These are phyloP conservation scores for Upupa epops DNA, from an alignment of 2,113 vertebrate species.

Conservation along the genomic window DNA sequence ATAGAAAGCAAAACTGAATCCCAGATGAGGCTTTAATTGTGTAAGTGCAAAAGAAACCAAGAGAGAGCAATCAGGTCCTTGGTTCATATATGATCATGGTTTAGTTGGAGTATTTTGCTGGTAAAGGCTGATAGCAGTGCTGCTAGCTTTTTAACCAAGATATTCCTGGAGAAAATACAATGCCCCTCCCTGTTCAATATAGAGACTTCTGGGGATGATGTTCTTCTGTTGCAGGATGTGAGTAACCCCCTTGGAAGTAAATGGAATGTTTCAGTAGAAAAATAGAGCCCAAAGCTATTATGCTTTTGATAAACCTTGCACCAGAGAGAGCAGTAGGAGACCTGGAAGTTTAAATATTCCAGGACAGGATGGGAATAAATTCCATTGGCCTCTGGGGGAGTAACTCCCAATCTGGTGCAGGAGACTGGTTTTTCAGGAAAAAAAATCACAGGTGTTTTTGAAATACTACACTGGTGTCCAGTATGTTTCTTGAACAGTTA, in stretches of 20 bases:
- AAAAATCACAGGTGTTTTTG: neutral
- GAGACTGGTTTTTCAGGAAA: neutral
- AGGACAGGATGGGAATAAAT: neutral
- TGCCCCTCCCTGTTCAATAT: neutral
- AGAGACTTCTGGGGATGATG: neutral
- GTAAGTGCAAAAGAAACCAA: neutral
- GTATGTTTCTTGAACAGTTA: neutral
- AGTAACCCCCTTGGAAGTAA: neutral
- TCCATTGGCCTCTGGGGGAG: neutral
- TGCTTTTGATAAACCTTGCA: neutral
- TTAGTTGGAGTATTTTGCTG: neutral
- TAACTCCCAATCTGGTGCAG: neutral
- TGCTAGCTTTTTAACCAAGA: neutral
- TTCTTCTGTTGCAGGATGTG: slow-evolving; percentile 1
- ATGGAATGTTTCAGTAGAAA: neutral
- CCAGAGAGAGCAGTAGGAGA: neutral
- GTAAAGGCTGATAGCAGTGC: neutral
- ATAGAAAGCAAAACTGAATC: neutral
- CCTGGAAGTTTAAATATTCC: neutral
- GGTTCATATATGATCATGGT: neutral
- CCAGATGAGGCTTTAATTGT: neutral
- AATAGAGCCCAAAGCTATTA: neutral
- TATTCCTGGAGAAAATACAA: neutral
- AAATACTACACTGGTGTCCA: neutral
- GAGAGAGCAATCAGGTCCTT: neutral